phyloP scores from a whole-genome alignment of 2,113 vertebrate genomes.

The Oreotrochilus melanogaster region DNA sequence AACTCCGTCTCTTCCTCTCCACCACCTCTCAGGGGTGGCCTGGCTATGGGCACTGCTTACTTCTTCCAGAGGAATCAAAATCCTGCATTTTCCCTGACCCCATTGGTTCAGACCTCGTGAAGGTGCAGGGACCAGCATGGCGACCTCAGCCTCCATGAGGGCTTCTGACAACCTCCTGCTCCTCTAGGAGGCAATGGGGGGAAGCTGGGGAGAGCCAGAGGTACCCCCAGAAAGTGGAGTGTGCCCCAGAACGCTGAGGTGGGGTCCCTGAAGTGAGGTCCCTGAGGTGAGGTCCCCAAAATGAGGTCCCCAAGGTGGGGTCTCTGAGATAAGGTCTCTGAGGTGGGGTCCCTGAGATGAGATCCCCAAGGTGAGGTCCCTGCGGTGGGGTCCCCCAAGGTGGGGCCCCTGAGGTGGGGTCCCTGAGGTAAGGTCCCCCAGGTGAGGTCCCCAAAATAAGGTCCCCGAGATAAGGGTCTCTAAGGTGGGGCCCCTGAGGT shows the following conservation, averaged over 20 bases:
- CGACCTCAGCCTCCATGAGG: background rate
- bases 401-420: no score
- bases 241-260: background rate
- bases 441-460: no score
- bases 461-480: no score
- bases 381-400: no score
- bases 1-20: background rate
- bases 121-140: fast-evolving
- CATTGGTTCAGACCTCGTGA: fast-evolving
- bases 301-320: no score
- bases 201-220: fast-evolving
- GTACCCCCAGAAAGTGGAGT: fast-evolving
- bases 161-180: background rate
- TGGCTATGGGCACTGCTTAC: background rate
- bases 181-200: background rate
- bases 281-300: no score
- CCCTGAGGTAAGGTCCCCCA: no score
- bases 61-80: background rate
- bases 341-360: no score
- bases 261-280: fast-evolving
- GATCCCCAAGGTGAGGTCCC: no score
- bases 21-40: background rate
- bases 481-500: no score
- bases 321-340: no score
- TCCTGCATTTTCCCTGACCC: fast-evolving